Conservation (phyloP, 2,113 vertebrate genomes). For the Chionomys nivalis region DNA sequence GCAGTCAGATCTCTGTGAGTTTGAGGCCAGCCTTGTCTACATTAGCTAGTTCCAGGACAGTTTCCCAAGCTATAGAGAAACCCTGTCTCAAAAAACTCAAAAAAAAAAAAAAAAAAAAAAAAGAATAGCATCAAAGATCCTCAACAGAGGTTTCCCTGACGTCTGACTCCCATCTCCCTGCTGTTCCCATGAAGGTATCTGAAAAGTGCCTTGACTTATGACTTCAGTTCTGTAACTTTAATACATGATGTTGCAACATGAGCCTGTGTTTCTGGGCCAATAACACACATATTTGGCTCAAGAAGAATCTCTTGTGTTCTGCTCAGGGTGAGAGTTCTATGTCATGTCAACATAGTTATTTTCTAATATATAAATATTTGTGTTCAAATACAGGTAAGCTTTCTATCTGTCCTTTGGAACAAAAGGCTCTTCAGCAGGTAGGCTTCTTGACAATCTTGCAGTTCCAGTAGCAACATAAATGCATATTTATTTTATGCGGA, state of each 20-base stretch:
- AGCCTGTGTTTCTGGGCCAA: neutral
- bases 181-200: neutral
- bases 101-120: no score
- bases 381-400: neutral
- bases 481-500: slow-evolving; percentile 49
- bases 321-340: neutral
- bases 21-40: no score
- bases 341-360: neutral
- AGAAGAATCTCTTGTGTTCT: neutral
- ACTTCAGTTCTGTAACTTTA: neutral
- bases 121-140: neutral
- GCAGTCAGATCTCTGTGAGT: no score
- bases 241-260: neutral
- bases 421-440: neutral
- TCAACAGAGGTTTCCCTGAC: neutral
- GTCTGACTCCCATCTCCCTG: neutral
- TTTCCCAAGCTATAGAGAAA: no score
- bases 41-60: no score
- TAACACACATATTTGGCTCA: neutral
- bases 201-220: neutral
- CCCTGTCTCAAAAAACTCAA: no score
- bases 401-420: neutral
- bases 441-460: slow-evolving; percentile 8
- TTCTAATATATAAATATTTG: slow-evolving; percentile 26
- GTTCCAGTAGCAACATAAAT: neutral